phyloP scores from a whole-genome alignment of 2,113 vertebrate genomes.

The Brienomyrus brachyistius region DNA sequence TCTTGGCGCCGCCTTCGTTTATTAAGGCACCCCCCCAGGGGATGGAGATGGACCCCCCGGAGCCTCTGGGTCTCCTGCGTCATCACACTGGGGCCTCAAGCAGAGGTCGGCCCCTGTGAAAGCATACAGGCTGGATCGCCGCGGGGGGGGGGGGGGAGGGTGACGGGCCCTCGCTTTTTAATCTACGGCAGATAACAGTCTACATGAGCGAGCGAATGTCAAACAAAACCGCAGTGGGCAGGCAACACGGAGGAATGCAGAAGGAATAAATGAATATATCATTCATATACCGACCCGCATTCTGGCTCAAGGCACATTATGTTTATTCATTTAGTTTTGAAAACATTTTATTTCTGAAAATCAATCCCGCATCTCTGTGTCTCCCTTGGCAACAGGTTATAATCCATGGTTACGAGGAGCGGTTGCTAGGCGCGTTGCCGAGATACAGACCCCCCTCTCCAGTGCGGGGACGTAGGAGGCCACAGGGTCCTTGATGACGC shows the following conservation, averaged over 20 bases:
- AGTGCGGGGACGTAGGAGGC: slow-evolving; percentile 55
- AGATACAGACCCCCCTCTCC: slow-evolving; percentile 63
- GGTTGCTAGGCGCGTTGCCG: slow-evolving; percentile 70
- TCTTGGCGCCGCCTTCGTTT: background rate
- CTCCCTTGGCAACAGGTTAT: slow-evolving; percentile 74
- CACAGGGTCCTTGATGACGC: slow-evolving; percentile 58
- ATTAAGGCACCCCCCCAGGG: background rate
- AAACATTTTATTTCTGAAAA: slow-evolving; percentile 57
- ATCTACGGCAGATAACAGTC: background rate
- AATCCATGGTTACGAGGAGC: slow-evolving; percentile 67
- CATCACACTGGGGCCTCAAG: background rate
- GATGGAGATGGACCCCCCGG: background rate
- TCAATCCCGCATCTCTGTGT: slow-evolving; percentile 64
- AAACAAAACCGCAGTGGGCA: slow-evolving; percentile 3
- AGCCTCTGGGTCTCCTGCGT: background rate
- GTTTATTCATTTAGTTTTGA: slow-evolving; percentile 45
- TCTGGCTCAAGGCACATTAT: slow-evolving; percentile 38
- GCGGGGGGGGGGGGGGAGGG: background rate
- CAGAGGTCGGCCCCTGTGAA: background rate
- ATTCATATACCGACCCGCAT: slow-evolving; percentile 34
- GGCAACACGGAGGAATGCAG: background rate
- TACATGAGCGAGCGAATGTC: background rate
- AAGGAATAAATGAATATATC: slow-evolving; percentile 19
- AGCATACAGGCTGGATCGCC: background rate
- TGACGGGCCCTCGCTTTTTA: background rate